Percentiles rank a stretch among this genome's conserved stretches.
Evolutionary conservation across 2,113 vertebrate species (phyloP).

Genomic region (Scatophagus argus): DNA sequence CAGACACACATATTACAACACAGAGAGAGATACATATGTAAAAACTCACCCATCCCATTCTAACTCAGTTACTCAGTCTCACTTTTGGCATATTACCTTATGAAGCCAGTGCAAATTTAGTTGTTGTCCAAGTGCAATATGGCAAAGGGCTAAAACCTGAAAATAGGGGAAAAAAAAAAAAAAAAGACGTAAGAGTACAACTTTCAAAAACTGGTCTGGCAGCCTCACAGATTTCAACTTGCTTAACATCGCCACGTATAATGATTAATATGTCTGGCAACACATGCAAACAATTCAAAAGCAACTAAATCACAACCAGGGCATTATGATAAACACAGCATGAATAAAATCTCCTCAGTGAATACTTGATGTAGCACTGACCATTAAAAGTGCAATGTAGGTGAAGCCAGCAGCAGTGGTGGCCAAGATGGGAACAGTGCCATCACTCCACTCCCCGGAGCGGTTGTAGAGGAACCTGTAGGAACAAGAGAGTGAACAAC

Average conservation of each 20-base stretch:
- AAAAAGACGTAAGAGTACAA: not conserved
- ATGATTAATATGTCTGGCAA: not conserved
- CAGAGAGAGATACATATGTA: constrained; percentile 13
- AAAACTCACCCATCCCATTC: not conserved
- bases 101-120: constrained; percentile 98
- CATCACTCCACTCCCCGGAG: constrained; percentile 95
- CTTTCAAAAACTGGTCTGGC: constrained; percentile 26
- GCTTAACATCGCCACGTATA: not conserved
- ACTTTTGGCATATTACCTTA: constrained; percentile 87
- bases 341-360: not conserved
- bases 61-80: not conserved
- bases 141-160: constrained; percentile 95
- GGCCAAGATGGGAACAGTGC: constrained; percentile 93
- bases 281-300: constrained; percentile 5
- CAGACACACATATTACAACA: constrained; percentile 1
- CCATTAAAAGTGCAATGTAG: constrained; percentile 92
- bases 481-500: constrained; percentile 17
- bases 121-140: constrained; percentile 95
- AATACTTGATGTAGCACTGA: constrained; percentile 68
- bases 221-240: constrained; percentile 27
- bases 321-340: not conserved
- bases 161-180: constrained; percentile 17
- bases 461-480: constrained; percentile 96
- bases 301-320: not conserved
- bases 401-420: constrained; percentile 92